Conservation (phyloP, 2,797 vertebrate species). For the Lophotriccus pileatus region DNA sequence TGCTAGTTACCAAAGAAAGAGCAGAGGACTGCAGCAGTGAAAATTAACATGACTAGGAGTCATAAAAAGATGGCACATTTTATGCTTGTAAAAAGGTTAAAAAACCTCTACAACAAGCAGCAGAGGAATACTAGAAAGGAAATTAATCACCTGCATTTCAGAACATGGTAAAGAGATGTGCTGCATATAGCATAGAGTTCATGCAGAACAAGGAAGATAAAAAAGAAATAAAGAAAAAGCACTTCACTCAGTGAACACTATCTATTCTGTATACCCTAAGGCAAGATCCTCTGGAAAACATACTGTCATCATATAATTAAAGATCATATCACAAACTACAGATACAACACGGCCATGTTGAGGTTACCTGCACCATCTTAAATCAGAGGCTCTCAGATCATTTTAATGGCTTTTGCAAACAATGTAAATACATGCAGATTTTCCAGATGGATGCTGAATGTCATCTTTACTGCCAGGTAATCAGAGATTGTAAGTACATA, state of each 20-base stretch:
- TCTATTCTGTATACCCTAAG: not conserved
- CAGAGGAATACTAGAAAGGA: not conserved
- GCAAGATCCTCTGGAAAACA: not conserved
- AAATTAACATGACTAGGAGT: not conserved
- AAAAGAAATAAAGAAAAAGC: not conserved
- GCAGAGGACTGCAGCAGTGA: not conserved
- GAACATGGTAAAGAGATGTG: not conserved
- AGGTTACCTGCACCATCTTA: not conserved
- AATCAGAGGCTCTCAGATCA: not conserved
- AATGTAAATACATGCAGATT: not conserved
- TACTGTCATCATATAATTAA: not conserved
- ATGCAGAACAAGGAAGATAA: not conserved
- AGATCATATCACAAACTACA: not conserved
- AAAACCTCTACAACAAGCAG: not conserved
- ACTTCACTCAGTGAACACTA: not conserved
- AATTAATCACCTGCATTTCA: not conserved
- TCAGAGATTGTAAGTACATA: not conserved
- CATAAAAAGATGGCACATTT: not conserved
- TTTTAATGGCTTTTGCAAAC: not conserved
- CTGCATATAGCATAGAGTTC: not conserved
- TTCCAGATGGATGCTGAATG: not conserved
- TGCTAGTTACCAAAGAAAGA: not conserved
- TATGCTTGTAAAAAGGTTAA: not conserved
- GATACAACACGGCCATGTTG: not conserved
- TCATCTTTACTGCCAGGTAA: slow-evolving; percentile 14